Conservation (phyloP, 2,113 vertebrate species). For the Lasiurus cinereus region DNA sequence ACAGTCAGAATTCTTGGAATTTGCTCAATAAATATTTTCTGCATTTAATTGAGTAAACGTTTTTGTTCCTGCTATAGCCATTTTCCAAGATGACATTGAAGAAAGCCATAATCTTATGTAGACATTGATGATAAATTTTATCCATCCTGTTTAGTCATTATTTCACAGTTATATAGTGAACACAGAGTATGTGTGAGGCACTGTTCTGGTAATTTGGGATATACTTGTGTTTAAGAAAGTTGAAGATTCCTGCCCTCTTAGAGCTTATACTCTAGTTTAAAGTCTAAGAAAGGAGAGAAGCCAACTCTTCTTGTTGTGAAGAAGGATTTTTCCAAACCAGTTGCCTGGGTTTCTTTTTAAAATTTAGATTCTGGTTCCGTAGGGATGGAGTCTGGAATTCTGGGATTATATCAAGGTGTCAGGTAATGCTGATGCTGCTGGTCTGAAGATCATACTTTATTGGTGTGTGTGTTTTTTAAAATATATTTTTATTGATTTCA, state of each 20-base stretch:
- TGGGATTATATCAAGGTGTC: background rate
- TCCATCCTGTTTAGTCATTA: background rate
- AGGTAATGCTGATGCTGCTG: background rate
- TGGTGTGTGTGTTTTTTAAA: too few species aligned
- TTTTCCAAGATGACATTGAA: background rate
- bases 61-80: conserved; percentile 30
- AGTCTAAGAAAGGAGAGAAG: conserved; percentile 27
- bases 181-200: background rate
- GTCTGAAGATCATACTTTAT: background rate
- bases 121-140: background rate
- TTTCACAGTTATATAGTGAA: background rate
- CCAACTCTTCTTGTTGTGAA: background rate
- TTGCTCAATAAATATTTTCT: conserved; percentile 74
- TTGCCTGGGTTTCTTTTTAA: background rate
- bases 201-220: background rate
- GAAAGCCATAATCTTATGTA: background rate
- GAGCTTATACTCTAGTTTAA: background rate
- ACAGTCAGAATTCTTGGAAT: conserved; percentile 63
- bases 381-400: background rate
- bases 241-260: background rate
- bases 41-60: conserved; percentile 44
- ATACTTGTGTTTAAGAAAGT: background rate
- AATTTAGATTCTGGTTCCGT: background rate
- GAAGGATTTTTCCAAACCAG: background rate
- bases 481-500: too few species aligned